A percentile compares a stretch with the other conserved stretches of the same genome.
phyloP scores from a whole-genome alignment of 2,888 invertebrate genomes.

The Seira sanloemensis region DNA sequence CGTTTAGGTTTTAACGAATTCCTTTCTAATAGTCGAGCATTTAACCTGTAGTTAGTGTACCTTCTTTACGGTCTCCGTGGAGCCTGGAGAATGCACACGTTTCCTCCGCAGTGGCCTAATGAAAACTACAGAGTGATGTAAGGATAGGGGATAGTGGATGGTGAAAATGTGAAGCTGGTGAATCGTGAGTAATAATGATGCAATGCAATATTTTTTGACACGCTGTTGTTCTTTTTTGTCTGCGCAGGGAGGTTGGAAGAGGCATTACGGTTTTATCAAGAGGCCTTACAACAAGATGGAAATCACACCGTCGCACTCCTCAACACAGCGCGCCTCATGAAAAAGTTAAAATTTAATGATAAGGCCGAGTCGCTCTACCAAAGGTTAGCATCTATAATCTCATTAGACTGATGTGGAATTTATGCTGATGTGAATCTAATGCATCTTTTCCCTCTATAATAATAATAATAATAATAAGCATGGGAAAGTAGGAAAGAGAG shows the following conservation, averaged over 20 bases:
- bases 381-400: slow-evolving; percentile 67
- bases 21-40: slow-evolving; percentile 17
- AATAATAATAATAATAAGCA: too few relatives aligned
- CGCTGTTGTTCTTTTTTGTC: slow-evolving; percentile 44
- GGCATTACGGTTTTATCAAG: slow-evolving; percentile 79
- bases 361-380: slow-evolving; percentile 73
- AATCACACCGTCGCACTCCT: slow-evolving; percentile 79
- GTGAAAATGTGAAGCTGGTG: slow-evolving; percentile 52
- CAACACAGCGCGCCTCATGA: slow-evolving; percentile 79
- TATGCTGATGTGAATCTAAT: slow-evolving; percentile 70
- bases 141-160: neutral
- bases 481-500: neutral
- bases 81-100: neutral
- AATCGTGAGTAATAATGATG: slow-evolving; percentile 65
- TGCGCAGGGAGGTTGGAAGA: slow-evolving; percentile 78
- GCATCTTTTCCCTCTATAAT: slow-evolving; percentile 52
- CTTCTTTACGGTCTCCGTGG: neutral
- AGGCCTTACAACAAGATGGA: slow-evolving; percentile 78
- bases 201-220: slow-evolving; percentile 66
- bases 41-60: slow-evolving; percentile 3
- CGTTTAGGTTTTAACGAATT: slow-evolving; percentile 8
- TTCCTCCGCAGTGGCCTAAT: slow-evolving; percentile 14
- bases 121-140: slow-evolving; percentile 30
- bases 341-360: slow-evolving; percentile 72
- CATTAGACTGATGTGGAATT: slow-evolving; percentile 63